Evolutionary conservation across 2,113 vertebrate genomes (phyloP).

Genomic region (Baryphthengus martii): DNA sequence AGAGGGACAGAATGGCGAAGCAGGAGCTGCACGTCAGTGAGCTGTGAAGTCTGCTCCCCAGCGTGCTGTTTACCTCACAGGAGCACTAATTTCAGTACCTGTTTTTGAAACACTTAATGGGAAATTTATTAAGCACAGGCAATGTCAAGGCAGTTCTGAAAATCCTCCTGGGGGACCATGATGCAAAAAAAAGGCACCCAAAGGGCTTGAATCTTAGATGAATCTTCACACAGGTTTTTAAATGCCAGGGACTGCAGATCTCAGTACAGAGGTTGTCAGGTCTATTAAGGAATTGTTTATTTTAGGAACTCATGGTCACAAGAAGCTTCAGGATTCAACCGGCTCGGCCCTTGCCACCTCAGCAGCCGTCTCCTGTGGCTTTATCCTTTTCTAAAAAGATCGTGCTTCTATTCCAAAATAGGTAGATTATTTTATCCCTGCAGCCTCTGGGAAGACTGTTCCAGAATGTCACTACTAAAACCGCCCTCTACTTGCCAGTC

Average conservation of each 20-base stretch:
- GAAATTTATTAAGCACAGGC: not conserved
- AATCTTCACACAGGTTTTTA: not conserved
- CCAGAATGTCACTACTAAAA: conserved; percentile 4
- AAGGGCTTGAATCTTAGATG: not conserved
- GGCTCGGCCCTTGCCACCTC: not conserved
- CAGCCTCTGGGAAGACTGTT: not conserved
- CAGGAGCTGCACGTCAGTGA: not conserved
- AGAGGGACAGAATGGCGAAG: not conserved
- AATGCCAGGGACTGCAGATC: not conserved
- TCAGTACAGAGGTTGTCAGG: not conserved
- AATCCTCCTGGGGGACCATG: not conserved
- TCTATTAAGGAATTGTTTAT: conserved; percentile 25
- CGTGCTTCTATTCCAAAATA: conserved; percentile 30
- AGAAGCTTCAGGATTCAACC: not conserved
- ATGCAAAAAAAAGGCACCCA: not conserved
- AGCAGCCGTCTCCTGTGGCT: conserved; percentile 7
- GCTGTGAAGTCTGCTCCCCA: not conserved
- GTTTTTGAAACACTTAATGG: not conserved
- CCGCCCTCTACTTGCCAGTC: not conserved
- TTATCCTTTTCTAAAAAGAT: conserved; percentile 38
- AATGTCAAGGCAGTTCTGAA: not conserved
- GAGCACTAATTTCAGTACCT: conserved; percentile 6
- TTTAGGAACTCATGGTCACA: conserved; percentile 12
- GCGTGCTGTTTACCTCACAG: not conserved
- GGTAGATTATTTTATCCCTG: conserved; percentile 1